Evolutionary conservation across 2,797 vertebrate genomes (phyloP).

Genomic region (Ctenosaura bakeri): DNA sequence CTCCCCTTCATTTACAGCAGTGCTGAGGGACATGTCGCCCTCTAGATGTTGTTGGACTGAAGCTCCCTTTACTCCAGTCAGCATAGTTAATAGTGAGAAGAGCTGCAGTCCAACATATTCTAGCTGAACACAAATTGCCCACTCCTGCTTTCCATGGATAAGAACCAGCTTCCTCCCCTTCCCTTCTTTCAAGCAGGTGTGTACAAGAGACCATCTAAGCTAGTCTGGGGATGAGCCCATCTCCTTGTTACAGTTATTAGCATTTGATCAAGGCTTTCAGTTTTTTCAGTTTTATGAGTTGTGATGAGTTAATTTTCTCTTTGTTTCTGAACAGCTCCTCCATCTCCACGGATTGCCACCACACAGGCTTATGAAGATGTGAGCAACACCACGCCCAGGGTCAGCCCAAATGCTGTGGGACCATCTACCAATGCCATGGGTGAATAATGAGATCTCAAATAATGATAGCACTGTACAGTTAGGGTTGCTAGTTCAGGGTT

Average conservation of each 20-base stretch:
- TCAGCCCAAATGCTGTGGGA: not conserved
- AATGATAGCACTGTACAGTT: too few relatives aligned
- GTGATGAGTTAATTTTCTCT: not conserved
- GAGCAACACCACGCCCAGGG: not conserved
- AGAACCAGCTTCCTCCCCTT: not conserved
- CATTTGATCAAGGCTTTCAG: not conserved
- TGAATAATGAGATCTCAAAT: conserved; percentile 6
- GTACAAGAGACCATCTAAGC: not conserved
- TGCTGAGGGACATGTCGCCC: too few relatives aligned
- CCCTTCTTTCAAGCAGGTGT: not conserved
- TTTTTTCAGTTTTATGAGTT: not conserved
- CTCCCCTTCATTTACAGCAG: too few relatives aligned
- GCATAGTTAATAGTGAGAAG: not conserved
- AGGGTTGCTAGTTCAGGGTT: too few relatives aligned
- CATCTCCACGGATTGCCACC: not conserved
- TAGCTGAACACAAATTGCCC: too few relatives aligned
- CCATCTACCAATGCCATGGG: conserved; percentile 23
- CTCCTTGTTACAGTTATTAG: not conserved
- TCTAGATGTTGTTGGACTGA: not conserved
- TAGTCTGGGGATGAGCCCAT: not conserved
- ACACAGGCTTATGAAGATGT: conserved; percentile 35
- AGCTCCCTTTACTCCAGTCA: not conserved
- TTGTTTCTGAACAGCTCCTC: conserved; percentile 15
- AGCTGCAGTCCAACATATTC: not conserved
- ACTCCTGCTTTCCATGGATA: not conserved